Base-by-base conservation (phyloP, 2,113 vertebrate genomes). In the Todiramphus chloris region DNA sequence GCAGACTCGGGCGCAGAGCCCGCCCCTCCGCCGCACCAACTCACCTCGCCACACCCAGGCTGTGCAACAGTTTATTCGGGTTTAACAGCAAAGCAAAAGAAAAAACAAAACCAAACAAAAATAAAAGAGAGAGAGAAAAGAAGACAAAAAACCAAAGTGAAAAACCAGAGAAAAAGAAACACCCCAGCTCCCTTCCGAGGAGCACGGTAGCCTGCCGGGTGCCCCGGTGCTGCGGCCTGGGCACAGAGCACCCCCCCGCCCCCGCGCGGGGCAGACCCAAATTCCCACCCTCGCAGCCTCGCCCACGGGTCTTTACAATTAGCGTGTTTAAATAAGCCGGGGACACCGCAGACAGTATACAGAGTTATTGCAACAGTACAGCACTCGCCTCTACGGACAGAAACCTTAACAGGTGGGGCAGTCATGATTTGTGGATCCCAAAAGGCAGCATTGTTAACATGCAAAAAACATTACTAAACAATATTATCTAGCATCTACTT, bases 1-100 rank as follows among this genome's bases (percentile, higher is more conserved):
- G 16, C 14, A 43, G 43, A 16, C 15, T 15, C 43, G 43, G 15
- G 5, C 41, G 41, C 41, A 13, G 9, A 41, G 12, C 41, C 41
- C 41, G 12, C 41, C 41, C 41, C 41, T 41, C 41, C 13, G 41
- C 41, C 41, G 41, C 41, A 41, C 41, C 41, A 41, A 41, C 41
- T 41, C 41, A 93, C 11, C 43, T 31, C 81, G 86, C 73, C 68
- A 75, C 46, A 77, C 81, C 73, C 39, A 1, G 87, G 95, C 85
- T 95, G 98, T 97, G 97, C 89, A 98, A 98, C 96, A 97, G 98
- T 97, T 99, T 99, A 99, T 99, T 99, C 97, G 97, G 95, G 46
- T 92, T 97, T 96, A 81, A 98, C 98, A 98, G 98, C 25, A 41
- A 67, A 63, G 24, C 6, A 10, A 24, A 23, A n/a, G 21, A 53